Percentiles rank a stretch among this genome's conserved stretches.
phyloP scores from a whole-genome alignment of 2,797 vertebrate species.

The Myoxocephalus aenaeus region DNA sequence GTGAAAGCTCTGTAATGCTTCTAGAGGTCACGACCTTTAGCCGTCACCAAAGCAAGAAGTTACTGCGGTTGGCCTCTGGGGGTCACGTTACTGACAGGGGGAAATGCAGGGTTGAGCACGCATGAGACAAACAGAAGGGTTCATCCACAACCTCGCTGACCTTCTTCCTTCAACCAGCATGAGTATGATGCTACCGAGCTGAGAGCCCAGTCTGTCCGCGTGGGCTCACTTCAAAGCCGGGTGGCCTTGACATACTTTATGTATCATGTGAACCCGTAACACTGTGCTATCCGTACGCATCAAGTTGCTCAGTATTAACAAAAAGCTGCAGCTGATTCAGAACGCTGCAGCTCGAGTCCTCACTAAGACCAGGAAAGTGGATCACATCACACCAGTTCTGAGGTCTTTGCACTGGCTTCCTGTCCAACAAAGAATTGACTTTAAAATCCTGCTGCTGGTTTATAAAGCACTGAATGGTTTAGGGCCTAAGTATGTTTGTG shows the following conservation, averaged over 20 bases:
- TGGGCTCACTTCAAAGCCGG: conserved; percentile 61
- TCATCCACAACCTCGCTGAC: neutral
- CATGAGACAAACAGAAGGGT: neutral
- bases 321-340: too few relatives aligned
- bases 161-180: conserved; percentile 3
- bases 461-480: too few relatives aligned
- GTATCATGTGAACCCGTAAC: conserved; percentile 32
- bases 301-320: conserved; percentile 8
- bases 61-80: neutral
- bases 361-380: too few relatives aligned
- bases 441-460: too few relatives aligned
- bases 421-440: too few relatives aligned
- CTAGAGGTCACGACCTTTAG: neutral
- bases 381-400: too few relatives aligned
- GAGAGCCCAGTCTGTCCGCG: conserved; percentile 22
- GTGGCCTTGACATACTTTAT: conserved; percentile 28
- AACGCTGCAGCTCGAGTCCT: too few relatives aligned
- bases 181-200: neutral
- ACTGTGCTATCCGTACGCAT: conserved; percentile 1
- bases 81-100: neutral
- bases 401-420: too few relatives aligned
- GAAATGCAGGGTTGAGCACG: too few relatives aligned
- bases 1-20: neutral
- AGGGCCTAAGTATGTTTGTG: too few relatives aligned
- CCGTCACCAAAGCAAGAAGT: neutral